Base-by-base conservation (phyloP, 2,113 vertebrate genomes). In the Zapornia atra region DNA sequence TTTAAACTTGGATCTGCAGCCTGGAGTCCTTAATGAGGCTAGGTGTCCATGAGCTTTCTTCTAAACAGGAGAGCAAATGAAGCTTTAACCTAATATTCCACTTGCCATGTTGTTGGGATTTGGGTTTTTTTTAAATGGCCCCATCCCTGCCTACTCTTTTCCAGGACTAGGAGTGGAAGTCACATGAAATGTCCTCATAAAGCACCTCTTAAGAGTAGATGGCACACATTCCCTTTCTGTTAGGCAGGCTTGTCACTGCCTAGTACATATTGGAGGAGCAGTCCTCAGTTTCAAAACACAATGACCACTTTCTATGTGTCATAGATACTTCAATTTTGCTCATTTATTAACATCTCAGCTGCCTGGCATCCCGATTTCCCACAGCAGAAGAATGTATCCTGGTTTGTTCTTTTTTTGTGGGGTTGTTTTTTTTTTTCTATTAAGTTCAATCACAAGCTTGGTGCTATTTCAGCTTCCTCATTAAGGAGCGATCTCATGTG, bases 401-500 rank as follows among this genome's bases (percentile, higher is more conserved):
- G 20, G 46, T 20, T 48, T 48, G 46, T 20, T 48, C 11, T 1
- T 21, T 68, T 65, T 25, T 24, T 61, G 19, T 29, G 24, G 7
- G 11, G 18, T 44, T 44, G 20, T 48, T 50, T 66, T 28, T 6
- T 15, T 21, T 54, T 77, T 83, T 12, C 22, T 1, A 1, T 28
- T 31, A 40, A 29, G 6, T 56, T 92, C 71, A 72, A 60, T 20
- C 10, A 10, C 31, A 1, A 48, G 12, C 48, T 83, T 31, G 34
- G 20, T 13, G n/a, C 46, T 59, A 59, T 40, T 82, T 66, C 18
- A 61, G 21, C 31, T 54, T 19, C 53, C 26, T 19, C 59, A 6
- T 18, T 25, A n/a, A 1, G 1, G n/a, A 54, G 46, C 6, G 36
- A 15, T 34, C 20, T 71, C 57, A 7, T 1, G 0, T 38, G 36